phyloP scores from a whole-genome alignment of 2,797 vertebrate genomes.

The Spea hammondii region DNA sequence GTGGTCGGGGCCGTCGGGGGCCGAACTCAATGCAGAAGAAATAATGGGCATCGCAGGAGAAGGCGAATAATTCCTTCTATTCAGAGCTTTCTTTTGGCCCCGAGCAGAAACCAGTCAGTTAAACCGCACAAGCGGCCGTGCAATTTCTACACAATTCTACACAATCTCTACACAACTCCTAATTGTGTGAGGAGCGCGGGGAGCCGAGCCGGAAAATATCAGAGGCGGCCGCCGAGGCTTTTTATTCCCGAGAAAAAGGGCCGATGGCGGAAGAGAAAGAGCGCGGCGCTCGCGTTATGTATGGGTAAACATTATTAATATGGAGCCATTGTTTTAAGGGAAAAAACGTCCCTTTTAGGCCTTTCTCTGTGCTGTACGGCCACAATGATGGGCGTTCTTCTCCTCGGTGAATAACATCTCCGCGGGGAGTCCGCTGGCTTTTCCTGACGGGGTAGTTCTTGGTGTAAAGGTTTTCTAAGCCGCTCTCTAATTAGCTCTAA shows the following conservation, averaged over 20 bases:
- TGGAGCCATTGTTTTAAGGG: constrained; percentile 10
- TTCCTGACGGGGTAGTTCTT: background rate
- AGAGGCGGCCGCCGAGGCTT: background rate
- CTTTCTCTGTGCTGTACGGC: background rate
- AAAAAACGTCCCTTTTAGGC: constrained; percentile 8
- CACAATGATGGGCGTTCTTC: constrained; percentile 7
- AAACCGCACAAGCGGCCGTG: background rate
- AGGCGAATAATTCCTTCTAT: background rate
- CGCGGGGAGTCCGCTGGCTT: constrained; percentile 7
- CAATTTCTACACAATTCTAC: background rate
- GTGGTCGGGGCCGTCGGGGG: background rate
- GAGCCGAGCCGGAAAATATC: background rate
- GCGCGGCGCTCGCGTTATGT: background rate
- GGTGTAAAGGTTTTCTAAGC: background rate
- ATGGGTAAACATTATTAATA: constrained; percentile 11
- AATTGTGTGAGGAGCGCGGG: constrained; percentile 11
- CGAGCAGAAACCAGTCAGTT: background rate
- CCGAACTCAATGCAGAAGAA: background rate
- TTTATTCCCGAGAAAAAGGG: background rate
- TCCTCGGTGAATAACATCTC: background rate
- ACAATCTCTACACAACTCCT: background rate
- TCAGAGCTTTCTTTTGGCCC: background rate
- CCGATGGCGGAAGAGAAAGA: background rate
- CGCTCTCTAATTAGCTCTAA: constrained; percentile 32
- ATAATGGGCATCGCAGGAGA: background rate